phyloP scores from a whole-genome alignment of 2,113 vertebrate species.

The Lophius piscatorius region DNA sequence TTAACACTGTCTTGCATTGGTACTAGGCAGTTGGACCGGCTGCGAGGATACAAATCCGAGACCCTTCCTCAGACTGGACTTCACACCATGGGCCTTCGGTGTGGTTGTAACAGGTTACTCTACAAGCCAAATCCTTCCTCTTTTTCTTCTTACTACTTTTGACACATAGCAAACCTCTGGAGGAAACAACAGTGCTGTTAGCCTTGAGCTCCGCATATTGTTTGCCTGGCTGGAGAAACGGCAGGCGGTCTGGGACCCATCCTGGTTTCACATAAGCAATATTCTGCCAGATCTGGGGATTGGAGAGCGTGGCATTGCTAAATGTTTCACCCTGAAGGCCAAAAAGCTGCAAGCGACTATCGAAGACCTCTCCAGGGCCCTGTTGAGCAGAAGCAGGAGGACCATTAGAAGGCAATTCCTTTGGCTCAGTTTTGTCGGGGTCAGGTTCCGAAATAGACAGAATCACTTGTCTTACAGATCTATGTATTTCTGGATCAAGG shows the following conservation, averaged over 20 bases:
- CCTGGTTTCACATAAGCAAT: not conserved
- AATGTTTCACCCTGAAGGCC: not conserved
- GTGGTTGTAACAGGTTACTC: not conserved
- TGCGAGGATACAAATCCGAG: not conserved
- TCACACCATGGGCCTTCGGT: slow-evolving; percentile 2
- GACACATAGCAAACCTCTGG: not conserved
- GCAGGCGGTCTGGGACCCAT: not conserved
- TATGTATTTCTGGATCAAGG: not conserved
- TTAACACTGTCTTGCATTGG: not conserved
- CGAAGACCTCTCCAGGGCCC: not conserved
- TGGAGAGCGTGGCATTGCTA: not conserved
- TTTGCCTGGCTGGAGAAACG: not conserved
- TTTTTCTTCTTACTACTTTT: not conserved
- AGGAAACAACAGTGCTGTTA: not conserved
- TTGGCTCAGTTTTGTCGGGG: not conserved
- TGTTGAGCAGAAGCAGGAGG: not conserved
- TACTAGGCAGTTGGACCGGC: not conserved
- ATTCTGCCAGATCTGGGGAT: not conserved
- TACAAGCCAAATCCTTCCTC: not conserved
- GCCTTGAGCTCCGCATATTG: slow-evolving; percentile 1
- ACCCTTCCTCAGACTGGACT: not conserved
- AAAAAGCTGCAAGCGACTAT: not conserved
- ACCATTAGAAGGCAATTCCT: not conserved
- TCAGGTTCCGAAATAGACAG: not conserved
- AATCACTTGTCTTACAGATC: not conserved